phyloP scores from a whole-genome alignment of 2,888 invertebrate species.

The Mimas tiliae region DNA sequence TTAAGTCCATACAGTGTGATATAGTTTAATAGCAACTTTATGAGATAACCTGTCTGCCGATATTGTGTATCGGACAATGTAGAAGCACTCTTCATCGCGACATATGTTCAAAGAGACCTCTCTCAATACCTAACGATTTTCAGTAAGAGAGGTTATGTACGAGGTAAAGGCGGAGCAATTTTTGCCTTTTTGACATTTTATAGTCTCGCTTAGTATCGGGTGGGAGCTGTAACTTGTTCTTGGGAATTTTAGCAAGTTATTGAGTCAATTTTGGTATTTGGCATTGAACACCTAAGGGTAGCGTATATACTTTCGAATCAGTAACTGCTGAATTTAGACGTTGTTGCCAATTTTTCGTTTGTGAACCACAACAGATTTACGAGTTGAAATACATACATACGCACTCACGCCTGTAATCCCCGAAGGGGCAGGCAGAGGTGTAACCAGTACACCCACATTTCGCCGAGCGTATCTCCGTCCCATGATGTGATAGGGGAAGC shows the following conservation, averaged over 20 bases:
- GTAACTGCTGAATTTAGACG: not conserved
- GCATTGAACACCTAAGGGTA: conserved; percentile 18
- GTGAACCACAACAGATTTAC: too few species aligned
- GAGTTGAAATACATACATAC: too few species aligned
- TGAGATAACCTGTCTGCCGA: not conserved
- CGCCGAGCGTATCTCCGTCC: too few species aligned
- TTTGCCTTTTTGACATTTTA: conserved; percentile 24
- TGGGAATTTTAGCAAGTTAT: conserved; percentile 26
- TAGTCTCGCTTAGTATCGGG: conserved; percentile 20
- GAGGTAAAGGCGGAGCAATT: conserved; percentile 14
- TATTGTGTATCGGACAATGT: not conserved
- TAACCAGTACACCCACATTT: too few species aligned
- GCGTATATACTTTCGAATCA: not conserved
- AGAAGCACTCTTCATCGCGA: conserved; percentile 36
- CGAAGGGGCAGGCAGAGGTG: too few species aligned
- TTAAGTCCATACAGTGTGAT: too few species aligned
- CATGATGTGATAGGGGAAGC: too few species aligned
- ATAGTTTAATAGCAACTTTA: too few species aligned
- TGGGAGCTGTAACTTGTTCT: conserved; percentile 12
- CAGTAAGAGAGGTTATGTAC: conserved; percentile 36
- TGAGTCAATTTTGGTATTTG: conserved; percentile 26
- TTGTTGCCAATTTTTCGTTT: too few species aligned
- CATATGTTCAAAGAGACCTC: conserved; percentile 56
- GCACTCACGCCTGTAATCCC: too few species aligned
- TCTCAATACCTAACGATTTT: conserved; percentile 54